Evolutionary conservation across 2,113 vertebrate species (phyloP).

Genomic region (Gallinago undulata): DNA sequence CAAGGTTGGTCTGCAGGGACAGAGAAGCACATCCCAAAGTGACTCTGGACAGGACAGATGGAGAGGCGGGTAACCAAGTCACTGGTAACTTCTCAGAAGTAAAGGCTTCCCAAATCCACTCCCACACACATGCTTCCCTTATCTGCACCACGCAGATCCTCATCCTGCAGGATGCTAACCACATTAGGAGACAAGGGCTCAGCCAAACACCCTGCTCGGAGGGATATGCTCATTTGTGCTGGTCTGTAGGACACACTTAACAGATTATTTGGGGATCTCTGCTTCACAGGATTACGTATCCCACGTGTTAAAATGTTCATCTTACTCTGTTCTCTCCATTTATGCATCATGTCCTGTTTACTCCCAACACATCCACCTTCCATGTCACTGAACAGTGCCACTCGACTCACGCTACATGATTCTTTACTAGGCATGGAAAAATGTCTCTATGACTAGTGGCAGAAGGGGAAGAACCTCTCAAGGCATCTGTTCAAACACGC

Average conservation of each 20-base stretch:
- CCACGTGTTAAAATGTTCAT: not conserved
- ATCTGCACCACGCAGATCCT: not conserved
- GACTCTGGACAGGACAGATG: not conserved
- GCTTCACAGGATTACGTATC: not conserved
- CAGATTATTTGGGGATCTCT: not conserved
- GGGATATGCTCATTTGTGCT: not conserved
- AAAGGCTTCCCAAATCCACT: not conserved
- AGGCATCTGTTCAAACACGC: not conserved
- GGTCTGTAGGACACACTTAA: not conserved
- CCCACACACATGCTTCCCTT: fast-evolving
- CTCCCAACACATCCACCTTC: not conserved
- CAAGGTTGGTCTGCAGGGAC: not conserved
- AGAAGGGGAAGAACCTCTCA: not conserved
- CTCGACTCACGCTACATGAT: not conserved
- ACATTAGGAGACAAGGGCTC: not conserved
- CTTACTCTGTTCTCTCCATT: not conserved
- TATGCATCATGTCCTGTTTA: not conserved
- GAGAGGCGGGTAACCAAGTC: not conserved
- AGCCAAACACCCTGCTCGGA: not conserved
- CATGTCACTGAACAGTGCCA: not conserved
- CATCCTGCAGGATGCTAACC: not conserved
- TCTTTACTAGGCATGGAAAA: not conserved
- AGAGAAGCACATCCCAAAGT: not conserved
- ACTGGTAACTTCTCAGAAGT: not conserved
- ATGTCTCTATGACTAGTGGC: too few species aligned